Evolutionary conservation across 2,113 vertebrate genomes (phyloP).

Genomic region (Melanostigma gelatinosum): DNA sequence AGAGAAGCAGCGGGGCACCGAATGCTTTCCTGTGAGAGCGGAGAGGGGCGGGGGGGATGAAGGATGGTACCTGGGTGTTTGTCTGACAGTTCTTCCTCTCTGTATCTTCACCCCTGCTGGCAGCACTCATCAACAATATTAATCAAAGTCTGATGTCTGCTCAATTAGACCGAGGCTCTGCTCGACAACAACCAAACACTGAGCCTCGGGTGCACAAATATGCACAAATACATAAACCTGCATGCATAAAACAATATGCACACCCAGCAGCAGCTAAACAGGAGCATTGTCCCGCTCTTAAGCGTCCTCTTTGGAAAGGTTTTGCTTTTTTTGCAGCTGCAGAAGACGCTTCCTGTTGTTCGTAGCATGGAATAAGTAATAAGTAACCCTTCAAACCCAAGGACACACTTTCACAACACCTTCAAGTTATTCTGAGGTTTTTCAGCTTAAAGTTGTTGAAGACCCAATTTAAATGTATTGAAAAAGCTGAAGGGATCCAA

Average conservation of each 20-base stretch:
- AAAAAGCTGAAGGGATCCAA: not conserved
- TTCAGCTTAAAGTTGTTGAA: not conserved
- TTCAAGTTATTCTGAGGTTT: not conserved
- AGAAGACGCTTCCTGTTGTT: not conserved
- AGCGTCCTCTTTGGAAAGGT: not conserved
- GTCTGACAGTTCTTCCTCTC: slow-evolving; percentile 77
- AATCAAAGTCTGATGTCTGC: slow-evolving; percentile 76
- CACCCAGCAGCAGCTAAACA: not conserved
- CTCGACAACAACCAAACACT: slow-evolving; percentile 60
- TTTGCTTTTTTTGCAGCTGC: not conserved
- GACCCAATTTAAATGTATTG: not conserved
- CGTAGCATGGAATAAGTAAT: not conserved
- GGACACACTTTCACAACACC: not conserved
- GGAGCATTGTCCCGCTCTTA: not conserved
- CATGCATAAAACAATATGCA: slow-evolving; percentile 24
- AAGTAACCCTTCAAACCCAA: slow-evolving; percentile 20
- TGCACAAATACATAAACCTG: slow-evolving; percentile 25
- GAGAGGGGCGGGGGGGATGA: slow-evolving; percentile 50
- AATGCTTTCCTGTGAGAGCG: slow-evolving; percentile 63
- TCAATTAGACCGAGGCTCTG: slow-evolving; percentile 68
- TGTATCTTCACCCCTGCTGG: slow-evolving; percentile 72
- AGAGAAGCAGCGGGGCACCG: slow-evolving; percentile 59
- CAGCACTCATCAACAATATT: slow-evolving; percentile 77
- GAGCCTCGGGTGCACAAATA: slow-evolving; percentile 58
- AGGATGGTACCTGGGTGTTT: slow-evolving; percentile 75